Evolutionary conservation across 2,888 invertebrate genomes (phyloP), one percentile per base, ranked within the genome.

Genomic region (Eumacrocentrus americanus): DNA sequence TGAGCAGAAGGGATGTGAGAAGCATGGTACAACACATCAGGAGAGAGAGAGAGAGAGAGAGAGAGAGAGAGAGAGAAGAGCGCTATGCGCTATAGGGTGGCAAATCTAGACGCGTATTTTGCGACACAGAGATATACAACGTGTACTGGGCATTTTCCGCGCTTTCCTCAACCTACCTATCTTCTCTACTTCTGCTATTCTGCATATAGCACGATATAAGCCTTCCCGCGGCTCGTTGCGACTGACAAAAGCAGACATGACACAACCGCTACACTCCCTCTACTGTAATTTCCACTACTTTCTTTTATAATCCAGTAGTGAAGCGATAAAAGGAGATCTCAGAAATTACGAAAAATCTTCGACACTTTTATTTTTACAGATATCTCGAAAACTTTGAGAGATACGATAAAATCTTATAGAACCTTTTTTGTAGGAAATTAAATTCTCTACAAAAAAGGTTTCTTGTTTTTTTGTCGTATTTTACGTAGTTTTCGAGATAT

Each of bases 71-170:
- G 20, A 40, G 52, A 38, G 48, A 23, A 47, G 44, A n/a, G n/a
- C n/a, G n/a, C n/a, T n/a, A n/a, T 44, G 16, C 38, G 40, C n/a
- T 35, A 18, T 22, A 37, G 55, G 34, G 37, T 47, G 64, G 71
- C 68, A 70, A 73, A 73, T 73, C 70, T 71, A 72, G 69, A 70
- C 69, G 69, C 70, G 73, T 71, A 72, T 71, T 73, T 73, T 71
- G 71, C 65, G 70, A 70, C 70, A 73, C 69, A 67, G 34, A 51
- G 23, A 51, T 35, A 47, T 52, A 34, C n/a, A n/a, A n/a, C n/a
- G n/a, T n/a, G n/a, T n/a, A n/a, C n/a, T 23, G 38, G 34, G 12
- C 25, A 52, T 25, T 55, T 48, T 54, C 54, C 53, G 38, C 48
- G 40, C 18, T 37, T 40, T 38, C 42, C 22, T 25, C 52, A 18